Evolutionary conservation across 2,113 vertebrate species (phyloP), one percentile per base, ranked within the genome.

Genomic region (Megaleporinus macrocephalus): DNA sequence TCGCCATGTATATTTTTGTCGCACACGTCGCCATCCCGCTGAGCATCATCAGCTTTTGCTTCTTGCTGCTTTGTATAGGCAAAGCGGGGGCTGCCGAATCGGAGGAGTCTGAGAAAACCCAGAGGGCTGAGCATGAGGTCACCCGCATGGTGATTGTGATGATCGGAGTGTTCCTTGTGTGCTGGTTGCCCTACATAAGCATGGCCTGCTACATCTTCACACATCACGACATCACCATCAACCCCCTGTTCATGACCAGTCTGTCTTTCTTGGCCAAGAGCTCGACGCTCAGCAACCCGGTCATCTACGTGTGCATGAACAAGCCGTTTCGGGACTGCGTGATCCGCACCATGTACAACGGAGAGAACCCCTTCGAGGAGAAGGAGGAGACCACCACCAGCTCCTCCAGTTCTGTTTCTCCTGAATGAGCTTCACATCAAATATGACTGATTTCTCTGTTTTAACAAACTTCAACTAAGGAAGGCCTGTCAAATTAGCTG

Each of bases 301-400:
- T 97, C 88, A 96, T 97, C 88, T 97, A 95, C 85, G 93, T 96
- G 3, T 85, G 96, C 57, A 93, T 97, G 95, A 96, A 96, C 84
- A 96, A 94, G 69, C 87, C 96, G 94, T 96, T 97, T 92, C 95
- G 95, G 77, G 94, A 91, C 92, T 96, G 95, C 90, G 96, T 96
- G 95, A 78, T 96, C 88, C 95, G 93, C 51, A 95, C 95, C 0
- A 84, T 96, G 29, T 95, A 93, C 92, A 95, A 93, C 0, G 95
- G 95, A 77, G 95, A 95, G 91, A 95, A 94, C 88, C 92, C 90
- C 0, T 90, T 96, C 63, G 93, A 87, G 0, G 94, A 95, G 0
- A 93, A 96, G 0, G 96, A 96, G 6, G 94, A 95, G 91, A 88
- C 87, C 59, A 91, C 92, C 29, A 90, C 93, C 0, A 88, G 92